phyloP scores from a whole-genome alignment of 2,888 invertebrate genomes.

The Abscondita cerata region DNA sequence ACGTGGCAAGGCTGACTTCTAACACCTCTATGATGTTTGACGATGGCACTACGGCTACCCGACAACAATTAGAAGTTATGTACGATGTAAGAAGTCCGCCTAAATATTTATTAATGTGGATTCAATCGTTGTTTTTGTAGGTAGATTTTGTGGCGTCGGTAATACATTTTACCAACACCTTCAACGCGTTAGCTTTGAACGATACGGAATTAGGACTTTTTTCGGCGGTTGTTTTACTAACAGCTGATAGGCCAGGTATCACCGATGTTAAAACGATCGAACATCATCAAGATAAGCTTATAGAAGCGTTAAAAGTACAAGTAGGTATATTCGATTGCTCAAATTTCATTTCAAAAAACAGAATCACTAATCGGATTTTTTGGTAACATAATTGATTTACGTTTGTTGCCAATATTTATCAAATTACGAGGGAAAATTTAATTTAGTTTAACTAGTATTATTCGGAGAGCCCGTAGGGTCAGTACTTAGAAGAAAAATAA shows the following conservation, averaged over 20 bases:
- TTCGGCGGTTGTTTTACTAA: constrained; percentile 84
- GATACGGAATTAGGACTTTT: constrained; percentile 92
- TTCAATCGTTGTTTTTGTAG: constrained; percentile 62
- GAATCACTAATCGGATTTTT: no score
- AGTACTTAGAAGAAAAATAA: no score
- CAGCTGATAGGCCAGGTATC: constrained; percentile 80
- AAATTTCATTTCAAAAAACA: no score
- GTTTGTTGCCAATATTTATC: no score
- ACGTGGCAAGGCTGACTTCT: constrained; percentile 81
- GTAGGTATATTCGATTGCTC: constrained; percentile 53
- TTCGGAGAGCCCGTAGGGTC: no score
- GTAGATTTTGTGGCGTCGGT: constrained; percentile 82
- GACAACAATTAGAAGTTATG: constrained; percentile 83
- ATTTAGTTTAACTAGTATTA: no score
- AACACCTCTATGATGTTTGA: constrained; percentile 83
- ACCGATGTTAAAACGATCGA: constrained; percentile 81
- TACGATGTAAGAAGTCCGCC: constrained; percentile 75
- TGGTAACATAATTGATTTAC: no score
- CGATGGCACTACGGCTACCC: constrained; percentile 85
- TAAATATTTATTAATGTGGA: constrained; percentile 5
- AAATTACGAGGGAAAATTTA: no score
- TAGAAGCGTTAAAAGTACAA: constrained; percentile 88
- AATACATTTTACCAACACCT: constrained; percentile 79
- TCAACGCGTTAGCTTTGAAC: constrained; percentile 78
- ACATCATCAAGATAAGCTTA: constrained; percentile 79